A percentile compares a stretch with the other conserved stretches of the same genome.
phyloP scores from a whole-genome alignment of 2,888 invertebrate genomes.

The Arge pagana region DNA sequence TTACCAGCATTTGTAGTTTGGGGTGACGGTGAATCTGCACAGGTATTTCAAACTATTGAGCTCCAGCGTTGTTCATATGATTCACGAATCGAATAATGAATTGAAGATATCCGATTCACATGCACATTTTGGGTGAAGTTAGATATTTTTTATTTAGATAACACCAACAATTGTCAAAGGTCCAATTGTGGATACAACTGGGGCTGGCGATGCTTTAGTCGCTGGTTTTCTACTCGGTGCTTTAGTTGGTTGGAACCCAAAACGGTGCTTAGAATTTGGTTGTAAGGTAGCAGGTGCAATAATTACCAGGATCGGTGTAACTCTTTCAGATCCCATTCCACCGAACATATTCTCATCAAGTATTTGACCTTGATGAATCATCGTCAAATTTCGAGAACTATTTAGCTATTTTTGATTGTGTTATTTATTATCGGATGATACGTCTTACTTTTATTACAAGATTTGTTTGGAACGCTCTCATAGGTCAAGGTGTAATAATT shows the following conservation, averaged over 20 bases:
- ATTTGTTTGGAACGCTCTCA: too few species aligned
- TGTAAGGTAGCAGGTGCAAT: slow-evolving; percentile 46
- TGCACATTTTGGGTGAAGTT: background rate
- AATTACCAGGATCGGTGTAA: slow-evolving; percentile 44
- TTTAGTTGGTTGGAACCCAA: slow-evolving; percentile 45
- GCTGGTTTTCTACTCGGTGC: slow-evolving; percentile 56
- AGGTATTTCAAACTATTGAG: slow-evolving; percentile 31
- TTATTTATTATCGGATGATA: too few species aligned
- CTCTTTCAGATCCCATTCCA: slow-evolving; percentile 41
- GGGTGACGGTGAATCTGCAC: slow-evolving; percentile 46
- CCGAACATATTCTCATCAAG: slow-evolving; percentile 36
- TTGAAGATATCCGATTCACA: too few species aligned
- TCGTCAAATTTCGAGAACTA: background rate
- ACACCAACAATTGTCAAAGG: slow-evolving; percentile 39
- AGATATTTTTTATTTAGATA: background rate
- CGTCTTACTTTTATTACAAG: too few species aligned
- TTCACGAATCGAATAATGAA: background rate
- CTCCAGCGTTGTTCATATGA: background rate
- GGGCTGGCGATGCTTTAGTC: slow-evolving; percentile 56
- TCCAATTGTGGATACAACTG: slow-evolving; percentile 53
- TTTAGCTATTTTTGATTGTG: too few species aligned
- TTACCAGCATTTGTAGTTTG: slow-evolving; percentile 50
- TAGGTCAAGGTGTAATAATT: too few species aligned
- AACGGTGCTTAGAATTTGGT: slow-evolving; percentile 50
- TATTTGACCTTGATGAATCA: background rate